A percentile compares a stretch with the other conserved stretches of the same genome.
These are phyloP conservation scores for Mus caroli DNA, from an alignment of 2,797 vertebrate species.

Conservation along the genomic window DNA sequence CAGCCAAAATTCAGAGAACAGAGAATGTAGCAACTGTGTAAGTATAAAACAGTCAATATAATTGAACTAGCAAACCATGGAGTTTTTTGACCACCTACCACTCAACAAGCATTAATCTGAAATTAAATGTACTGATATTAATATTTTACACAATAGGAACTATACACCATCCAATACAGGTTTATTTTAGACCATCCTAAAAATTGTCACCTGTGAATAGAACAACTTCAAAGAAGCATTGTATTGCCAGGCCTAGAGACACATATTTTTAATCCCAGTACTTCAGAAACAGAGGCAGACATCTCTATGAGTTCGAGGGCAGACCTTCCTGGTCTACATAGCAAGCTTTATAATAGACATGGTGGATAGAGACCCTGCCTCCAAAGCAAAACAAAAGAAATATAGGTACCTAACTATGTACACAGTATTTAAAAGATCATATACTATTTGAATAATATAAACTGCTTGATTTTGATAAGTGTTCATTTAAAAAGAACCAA, in stretches of 20 bases:
- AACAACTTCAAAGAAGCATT: neutral
- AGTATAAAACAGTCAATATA: conserved; percentile 33
- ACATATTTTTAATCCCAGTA: neutral
- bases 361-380: neutral
- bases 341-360: neutral
- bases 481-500: neutral
- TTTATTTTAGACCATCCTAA: neutral
- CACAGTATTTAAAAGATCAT: conserved; percentile 33
- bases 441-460: neutral
- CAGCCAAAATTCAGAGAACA: neutral
- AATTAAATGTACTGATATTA: conserved; percentile 51
- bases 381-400: neutral
- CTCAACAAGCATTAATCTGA: conserved; percentile 45
- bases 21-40: neutral
- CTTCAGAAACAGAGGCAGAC: neutral
- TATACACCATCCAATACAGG: conserved; percentile 19
- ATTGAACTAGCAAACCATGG: conserved; percentile 4
- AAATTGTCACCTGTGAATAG: neutral
- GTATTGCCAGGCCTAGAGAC: neutral
- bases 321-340: neutral
- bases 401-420: neutral
- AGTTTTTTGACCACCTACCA: neutral
- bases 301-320: neutral
- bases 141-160: conserved; percentile 37
- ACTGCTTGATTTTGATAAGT: neutral